Percentiles rank a stretch among this genome's conserved stretches.
These are phyloP conservation scores for Parambassis ranga DNA, from an alignment of 2,797 vertebrate species.

Conservation along the genomic window DNA sequence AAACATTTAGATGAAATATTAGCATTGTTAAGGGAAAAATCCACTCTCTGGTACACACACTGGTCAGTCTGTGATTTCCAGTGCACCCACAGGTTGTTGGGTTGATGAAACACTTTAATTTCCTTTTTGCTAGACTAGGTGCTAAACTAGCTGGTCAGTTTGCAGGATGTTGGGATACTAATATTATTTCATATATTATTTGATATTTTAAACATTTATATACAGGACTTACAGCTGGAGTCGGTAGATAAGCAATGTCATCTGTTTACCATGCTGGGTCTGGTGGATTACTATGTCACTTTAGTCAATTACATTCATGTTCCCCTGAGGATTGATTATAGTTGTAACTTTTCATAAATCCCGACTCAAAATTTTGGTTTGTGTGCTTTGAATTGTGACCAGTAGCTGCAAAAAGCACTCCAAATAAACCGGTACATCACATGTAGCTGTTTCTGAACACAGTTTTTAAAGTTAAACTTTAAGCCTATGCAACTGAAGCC, in stretches of 20 bases:
- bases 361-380: too few relatives aligned
- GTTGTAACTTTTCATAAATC: too few relatives aligned
- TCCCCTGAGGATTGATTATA: too few relatives aligned
- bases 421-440: neutral
- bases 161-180: neutral
- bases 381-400: too few relatives aligned
- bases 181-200: too few relatives aligned
- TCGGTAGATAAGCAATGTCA: too few relatives aligned
- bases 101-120: constrained; percentile 53
- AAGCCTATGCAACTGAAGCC: neutral
- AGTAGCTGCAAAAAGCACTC: too few relatives aligned
- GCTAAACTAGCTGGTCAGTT: neutral
- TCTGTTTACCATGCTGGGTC: too few relatives aligned
- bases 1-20: constrained; percentile 36
- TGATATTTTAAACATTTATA: too few relatives aligned
- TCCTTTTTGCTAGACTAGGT: constrained; percentile 6
- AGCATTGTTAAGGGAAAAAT: constrained; percentile 41
- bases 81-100: constrained; percentile 29
- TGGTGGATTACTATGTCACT: too few relatives aligned
- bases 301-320: too few relatives aligned
- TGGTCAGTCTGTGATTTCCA: constrained; percentile 20
- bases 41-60: constrained; percentile 19
- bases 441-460: neutral
- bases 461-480: constrained; percentile 21
- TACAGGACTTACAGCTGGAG: too few relatives aligned